These are phyloP conservation scores for Bothrops alternatus DNA, from an alignment of 2,797 vertebrate species.

Conservation along the genomic window DNA sequence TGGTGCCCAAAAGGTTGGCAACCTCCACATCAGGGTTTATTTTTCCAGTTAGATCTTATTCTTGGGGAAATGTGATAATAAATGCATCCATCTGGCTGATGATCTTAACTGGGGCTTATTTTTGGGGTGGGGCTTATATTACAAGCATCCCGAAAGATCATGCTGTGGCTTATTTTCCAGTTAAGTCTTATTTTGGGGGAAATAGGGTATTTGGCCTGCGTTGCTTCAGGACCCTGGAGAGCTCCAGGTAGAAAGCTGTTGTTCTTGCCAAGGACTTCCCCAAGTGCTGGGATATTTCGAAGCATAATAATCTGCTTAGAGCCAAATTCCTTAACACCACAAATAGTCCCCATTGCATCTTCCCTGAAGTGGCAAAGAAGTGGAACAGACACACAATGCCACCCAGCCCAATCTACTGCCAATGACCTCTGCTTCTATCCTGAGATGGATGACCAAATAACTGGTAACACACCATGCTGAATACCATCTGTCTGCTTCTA, in stretches of 20 bases:
- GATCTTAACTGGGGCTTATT: too few species aligned
- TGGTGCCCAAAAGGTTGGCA: too few species aligned
- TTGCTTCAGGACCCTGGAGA: background rate
- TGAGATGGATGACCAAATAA: background rate
- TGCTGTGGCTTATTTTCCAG: too few species aligned
- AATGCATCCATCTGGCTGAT: too few species aligned
- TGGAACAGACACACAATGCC: background rate
- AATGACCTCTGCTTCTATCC: background rate
- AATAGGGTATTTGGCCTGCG: background rate
- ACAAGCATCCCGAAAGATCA: too few species aligned
- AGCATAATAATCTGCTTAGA: background rate
- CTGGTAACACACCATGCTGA: background rate
- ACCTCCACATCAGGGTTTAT: too few species aligned
- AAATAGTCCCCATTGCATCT: background rate
- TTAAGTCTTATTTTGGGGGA: too few species aligned
- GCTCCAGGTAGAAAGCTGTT: background rate
- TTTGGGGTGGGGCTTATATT: too few species aligned
- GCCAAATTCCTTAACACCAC: background rate
- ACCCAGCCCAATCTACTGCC: background rate
- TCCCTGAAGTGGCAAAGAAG: background rate
- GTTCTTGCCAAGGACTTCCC: background rate
- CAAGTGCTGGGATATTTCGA: background rate
- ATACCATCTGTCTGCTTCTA: background rate
- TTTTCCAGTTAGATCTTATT: too few species aligned
- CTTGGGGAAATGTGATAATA: too few species aligned